Evolutionary conservation across 2,797 vertebrate genomes (phyloP), one percentile per base, ranked within the genome.

Genomic region (Parauchenoglanis punctatus): DNA sequence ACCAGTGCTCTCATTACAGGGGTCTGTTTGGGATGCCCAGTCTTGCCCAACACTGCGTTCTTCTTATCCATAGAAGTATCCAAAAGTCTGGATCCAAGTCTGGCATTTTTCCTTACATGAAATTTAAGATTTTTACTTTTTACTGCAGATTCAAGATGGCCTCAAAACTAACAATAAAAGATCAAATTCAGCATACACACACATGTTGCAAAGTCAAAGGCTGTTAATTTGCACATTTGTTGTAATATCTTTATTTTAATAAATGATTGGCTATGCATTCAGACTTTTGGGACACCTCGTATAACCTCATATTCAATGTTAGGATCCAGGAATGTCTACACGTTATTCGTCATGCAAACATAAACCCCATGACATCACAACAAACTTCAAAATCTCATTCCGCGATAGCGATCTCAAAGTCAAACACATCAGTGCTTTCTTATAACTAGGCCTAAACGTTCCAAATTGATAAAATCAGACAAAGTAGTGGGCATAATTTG

Each of bases 391-490:
- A 78, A 56, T 31, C 13, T 3, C 13, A 28, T 49, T 52, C 73
- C 35, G 10, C 1, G 18, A 17, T 18, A 18, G 11, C 12, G 6
- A 11, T 31, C 28, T 78, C 17, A 35, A 18, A 40, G 44, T 49
- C 5, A 52, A n/a, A 49, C 68, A 6, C 73, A 52, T 49, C 25
- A 28, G 49, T 28, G 46, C 11, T 54, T 54, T 20, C 15, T 77
- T 78, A 58, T 76, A 87, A 77, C 46, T 46, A 77, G 20, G 31
- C 20, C 70, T 40, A 83, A 40, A 56, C 46, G 25, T 58, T 78
- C 40, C 7, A 59, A 31, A 75, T 46, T 23, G 0, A 81, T 81
- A 1, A 49, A 49, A 81, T 63, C 83, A 81, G n/a, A 40, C 46
- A 75, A 87, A 68, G 61, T 49, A 6, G 3, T 31, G 54, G 59